phyloP scores from a whole-genome alignment of 1,140 invertebrate species.

The Aphaenogaster rudis region DNA sequence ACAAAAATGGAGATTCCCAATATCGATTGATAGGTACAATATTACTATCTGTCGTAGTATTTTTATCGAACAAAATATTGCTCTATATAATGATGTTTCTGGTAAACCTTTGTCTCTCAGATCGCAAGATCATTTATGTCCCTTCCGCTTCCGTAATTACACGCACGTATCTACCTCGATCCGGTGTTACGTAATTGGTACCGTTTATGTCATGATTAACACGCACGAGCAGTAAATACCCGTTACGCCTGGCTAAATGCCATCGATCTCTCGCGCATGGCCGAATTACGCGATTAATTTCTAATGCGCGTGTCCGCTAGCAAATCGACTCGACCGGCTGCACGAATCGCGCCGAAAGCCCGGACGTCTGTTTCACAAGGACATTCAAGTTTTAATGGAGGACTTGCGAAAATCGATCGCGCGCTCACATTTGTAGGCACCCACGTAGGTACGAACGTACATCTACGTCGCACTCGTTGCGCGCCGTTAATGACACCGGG shows the following conservation, averaged over 20 bases:
- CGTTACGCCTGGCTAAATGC: conserved; percentile 43
- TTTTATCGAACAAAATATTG: background rate
- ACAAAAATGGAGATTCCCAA: background rate
- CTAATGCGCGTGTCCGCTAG: conserved; percentile 42
- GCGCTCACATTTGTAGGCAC: background rate
- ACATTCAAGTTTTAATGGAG: conserved; percentile 67
- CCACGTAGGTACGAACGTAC: background rate
- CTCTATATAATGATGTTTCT: background rate
- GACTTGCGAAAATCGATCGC: conserved; percentile 68
- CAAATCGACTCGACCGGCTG: conserved; percentile 25
- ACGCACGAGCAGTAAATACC: conserved; percentile 58
- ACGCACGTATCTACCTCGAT: conserved; percentile 21
- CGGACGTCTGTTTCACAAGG: conserved; percentile 40
- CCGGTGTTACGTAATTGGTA: conserved; percentile 41
- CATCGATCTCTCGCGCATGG: conserved; percentile 48
- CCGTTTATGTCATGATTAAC: conserved; percentile 56
- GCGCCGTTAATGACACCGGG: conserved; percentile 54
- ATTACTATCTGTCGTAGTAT: background rate
- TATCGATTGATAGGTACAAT: background rate
- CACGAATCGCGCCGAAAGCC: conserved; percentile 6
- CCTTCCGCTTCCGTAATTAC: conserved; percentile 39
- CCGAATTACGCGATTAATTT: conserved; percentile 55
- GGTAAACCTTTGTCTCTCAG: conserved; percentile 13
- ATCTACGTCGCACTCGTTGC: conserved; percentile 34
- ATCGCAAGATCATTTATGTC: conserved; percentile 4